Evolutionary conservation across 1,140 invertebrate species (phyloP).

Genomic region (Drosophila ogumai): DNA sequence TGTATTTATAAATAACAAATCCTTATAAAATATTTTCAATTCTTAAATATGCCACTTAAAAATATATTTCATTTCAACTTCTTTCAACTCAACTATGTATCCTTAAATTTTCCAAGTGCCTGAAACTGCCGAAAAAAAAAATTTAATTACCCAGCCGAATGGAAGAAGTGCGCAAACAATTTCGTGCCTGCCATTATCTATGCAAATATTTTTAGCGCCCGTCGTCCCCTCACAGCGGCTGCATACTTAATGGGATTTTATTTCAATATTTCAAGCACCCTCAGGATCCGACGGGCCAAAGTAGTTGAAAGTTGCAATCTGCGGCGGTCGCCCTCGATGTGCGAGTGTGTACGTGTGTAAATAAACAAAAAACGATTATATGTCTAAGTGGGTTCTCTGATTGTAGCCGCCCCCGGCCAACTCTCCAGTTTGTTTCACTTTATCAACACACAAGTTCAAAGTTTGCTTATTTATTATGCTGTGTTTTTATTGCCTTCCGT

Average conservation of each 20-base stretch:
- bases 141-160: conserved; percentile 67
- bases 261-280: conserved; percentile 71
- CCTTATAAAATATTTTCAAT: neutral
- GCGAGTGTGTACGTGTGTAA: conserved; percentile 13
- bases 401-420: conserved; percentile 3
- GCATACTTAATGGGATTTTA: conserved; percentile 67
- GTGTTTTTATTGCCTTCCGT: conserved; percentile 8
- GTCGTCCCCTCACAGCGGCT: neutral
- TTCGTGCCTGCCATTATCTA: conserved; percentile 59
- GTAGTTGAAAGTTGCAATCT: conserved; percentile 63
- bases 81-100: too few species aligned
- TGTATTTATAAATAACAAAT: too few species aligned
- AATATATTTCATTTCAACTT: too few species aligned
- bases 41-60: neutral
- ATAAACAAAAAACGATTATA: conserved; percentile 40
- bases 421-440: conserved; percentile 13
- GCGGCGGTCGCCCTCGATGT: too few species aligned
- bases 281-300: conserved; percentile 29
- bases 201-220: conserved; percentile 63
- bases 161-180: conserved; percentile 51
- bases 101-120: neutral
- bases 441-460: conserved; percentile 28
- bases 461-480: conserved; percentile 25
- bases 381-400: conserved; percentile 31
- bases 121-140: conserved; percentile 1